A percentile compares a stretch with the other conserved stretches of the same genome.
Evolutionary conservation across 2,888 invertebrate genomes (phyloP).

Genomic region (Gisinianus flammeolus): DNA sequence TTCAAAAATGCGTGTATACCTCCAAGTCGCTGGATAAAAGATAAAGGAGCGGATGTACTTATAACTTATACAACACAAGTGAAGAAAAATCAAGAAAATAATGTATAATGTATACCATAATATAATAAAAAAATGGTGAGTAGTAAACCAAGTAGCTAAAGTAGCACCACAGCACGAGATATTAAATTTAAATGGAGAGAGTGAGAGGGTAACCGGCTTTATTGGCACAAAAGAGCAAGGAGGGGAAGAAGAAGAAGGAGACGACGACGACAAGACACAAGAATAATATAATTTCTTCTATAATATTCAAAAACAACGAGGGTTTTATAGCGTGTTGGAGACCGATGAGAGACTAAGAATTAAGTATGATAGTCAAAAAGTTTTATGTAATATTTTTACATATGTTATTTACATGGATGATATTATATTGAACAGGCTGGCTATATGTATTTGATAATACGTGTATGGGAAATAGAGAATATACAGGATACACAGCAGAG

Average conservation of each 20-base stretch:
- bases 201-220: neutral
- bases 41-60: too few species aligned
- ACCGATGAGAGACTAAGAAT: neutral
- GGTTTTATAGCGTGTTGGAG: neutral
- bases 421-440: neutral
- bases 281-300: neutral
- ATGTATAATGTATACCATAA: too few species aligned
- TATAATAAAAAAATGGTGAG: too few species aligned
- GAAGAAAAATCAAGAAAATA: too few species aligned
- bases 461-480: neutral
- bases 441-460: neutral
- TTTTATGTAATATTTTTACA: too few species aligned
- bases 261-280: neutral
- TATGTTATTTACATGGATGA: neutral
- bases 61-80: too few species aligned
- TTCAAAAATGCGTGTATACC: too few species aligned
- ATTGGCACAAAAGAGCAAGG: neutral
- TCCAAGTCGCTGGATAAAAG: too few species aligned
- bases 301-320: neutral
- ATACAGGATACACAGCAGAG: neutral
- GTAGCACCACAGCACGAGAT: conserved; percentile 2
- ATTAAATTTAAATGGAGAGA: neutral
- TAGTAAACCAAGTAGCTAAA: neutral
- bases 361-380: neutral
- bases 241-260: neutral